These are phyloP conservation scores for Netta rufina DNA, from an alignment of 2,797 vertebrate species.

Conservation along the genomic window DNA sequence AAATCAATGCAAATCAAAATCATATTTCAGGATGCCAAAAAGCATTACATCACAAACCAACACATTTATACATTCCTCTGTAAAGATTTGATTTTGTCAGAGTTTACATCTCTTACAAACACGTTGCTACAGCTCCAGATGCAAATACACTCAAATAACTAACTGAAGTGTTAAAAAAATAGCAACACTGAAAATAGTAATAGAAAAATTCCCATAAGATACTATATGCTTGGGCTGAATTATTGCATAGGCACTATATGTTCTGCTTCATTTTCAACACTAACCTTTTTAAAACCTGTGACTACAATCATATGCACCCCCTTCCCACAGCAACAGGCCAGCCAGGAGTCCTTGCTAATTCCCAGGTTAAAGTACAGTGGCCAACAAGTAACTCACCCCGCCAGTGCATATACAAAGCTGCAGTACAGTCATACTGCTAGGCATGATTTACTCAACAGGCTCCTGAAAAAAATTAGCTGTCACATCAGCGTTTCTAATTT, in stretches of 20 bases:
- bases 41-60: background rate
- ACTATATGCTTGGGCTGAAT: background rate
- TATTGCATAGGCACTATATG: background rate
- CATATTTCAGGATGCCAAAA: background rate
- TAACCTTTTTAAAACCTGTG: background rate
- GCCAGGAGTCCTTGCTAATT: background rate
- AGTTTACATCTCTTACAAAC: background rate
- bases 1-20: conserved; percentile 10
- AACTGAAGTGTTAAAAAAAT: background rate
- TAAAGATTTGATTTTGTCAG: background rate
- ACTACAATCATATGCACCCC: background rate
- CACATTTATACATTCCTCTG: rapidly evolving
- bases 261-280: background rate
- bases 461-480: conserved; percentile 22
- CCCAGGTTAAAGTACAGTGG: background rate
- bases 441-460: background rate
- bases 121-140: background rate
- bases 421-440: background rate
- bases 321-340: background rate
- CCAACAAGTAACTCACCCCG: conserved; percentile 1
- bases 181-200: background rate
- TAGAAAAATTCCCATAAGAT: background rate
- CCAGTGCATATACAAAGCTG: background rate
- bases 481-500: background rate
- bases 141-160: background rate